phyloP scores from a whole-genome alignment of 2,888 invertebrate species.

The Thymelicus acteon region DNA sequence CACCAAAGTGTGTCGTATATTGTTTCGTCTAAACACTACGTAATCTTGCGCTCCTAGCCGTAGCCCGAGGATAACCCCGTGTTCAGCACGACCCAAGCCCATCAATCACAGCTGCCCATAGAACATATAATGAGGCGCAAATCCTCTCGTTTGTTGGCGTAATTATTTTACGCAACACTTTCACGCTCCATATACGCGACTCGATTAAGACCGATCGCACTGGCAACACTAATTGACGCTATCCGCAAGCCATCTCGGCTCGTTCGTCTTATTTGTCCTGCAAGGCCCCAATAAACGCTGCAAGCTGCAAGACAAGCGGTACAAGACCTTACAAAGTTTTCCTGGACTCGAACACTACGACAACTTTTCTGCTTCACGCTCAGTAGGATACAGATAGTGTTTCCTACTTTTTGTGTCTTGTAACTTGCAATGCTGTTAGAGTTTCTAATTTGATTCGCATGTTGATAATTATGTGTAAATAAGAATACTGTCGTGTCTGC shows the following conservation, averaged over 20 bases:
- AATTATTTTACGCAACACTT: slow-evolving; percentile 52
- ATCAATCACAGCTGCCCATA: no score
- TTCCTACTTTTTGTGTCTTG: no score
- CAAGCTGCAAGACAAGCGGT: slow-evolving; percentile 3
- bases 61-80: not conserved
- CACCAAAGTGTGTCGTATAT: no score
- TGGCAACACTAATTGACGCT: slow-evolving; percentile 54
- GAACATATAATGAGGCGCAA: slow-evolving; percentile 7
- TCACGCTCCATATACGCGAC: slow-evolving; percentile 46
- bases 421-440: no score
- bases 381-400: not conserved
- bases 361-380: slow-evolving; percentile 4
- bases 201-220: slow-evolving; percentile 52
- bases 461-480: not conserved
- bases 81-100: no score
- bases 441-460: not conserved
- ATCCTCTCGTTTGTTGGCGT: slow-evolving; percentile 36
- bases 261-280: slow-evolving; percentile 26
- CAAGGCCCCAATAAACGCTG: slow-evolving; percentile 20
- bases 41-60: not conserved
- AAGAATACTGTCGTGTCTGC: no score
- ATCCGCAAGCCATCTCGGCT: slow-evolving; percentile 28
- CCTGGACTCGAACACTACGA: slow-evolving; percentile 6
- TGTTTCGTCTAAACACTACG: not conserved
- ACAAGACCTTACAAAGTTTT: slow-evolving; percentile 17